Percentiles rank a stretch among this genome's conserved stretches.
Evolutionary conservation across 2,797 vertebrate species (phyloP).

Genomic region (Echiichthys vipera): DNA sequence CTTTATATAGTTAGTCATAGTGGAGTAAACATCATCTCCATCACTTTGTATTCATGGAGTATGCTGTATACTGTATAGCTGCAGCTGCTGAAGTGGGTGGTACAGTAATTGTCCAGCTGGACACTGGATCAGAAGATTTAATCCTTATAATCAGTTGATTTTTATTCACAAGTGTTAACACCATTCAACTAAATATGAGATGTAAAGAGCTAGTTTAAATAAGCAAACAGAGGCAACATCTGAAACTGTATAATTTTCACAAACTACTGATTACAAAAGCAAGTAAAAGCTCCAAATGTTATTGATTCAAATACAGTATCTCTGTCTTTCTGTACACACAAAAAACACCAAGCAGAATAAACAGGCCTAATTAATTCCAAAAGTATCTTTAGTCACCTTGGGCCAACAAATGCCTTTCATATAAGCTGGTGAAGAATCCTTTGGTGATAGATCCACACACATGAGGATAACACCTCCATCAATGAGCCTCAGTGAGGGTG

Average conservation of each 20-base stretch:
- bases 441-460: slow-evolving; percentile 14
- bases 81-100: slow-evolving; percentile 56
- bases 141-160: slow-evolving; percentile 62
- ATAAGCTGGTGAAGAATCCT: slow-evolving; percentile 18
- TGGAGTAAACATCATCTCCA: slow-evolving; percentile 11
- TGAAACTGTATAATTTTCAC: slow-evolving; percentile 22
- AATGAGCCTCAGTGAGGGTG: slow-evolving; percentile 57
- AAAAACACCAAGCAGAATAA: slow-evolving; percentile 5
- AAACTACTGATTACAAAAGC: slow-evolving; percentile 32
- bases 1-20: slow-evolving; percentile 2
- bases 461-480: slow-evolving; percentile 46
- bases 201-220: slow-evolving; percentile 36
- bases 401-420: slow-evolving; percentile 21
- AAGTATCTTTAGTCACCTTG: slow-evolving; percentile 27
- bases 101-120: slow-evolving; percentile 49
- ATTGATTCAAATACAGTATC: not conserved
- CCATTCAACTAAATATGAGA: slow-evolving; percentile 34
- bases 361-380: not conserved
- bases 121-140: slow-evolving; percentile 45
- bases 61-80: slow-evolving; percentile 30
- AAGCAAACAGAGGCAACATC: slow-evolving; percentile 33
- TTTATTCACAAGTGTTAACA: slow-evolving; percentile 57
- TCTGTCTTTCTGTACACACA: slow-evolving; percentile 1
- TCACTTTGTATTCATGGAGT: slow-evolving; percentile 51
- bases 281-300: slow-evolving; percentile 3